Evolutionary conservation across 1,140 invertebrate genomes (phyloP).

Genomic region (Anastrepha obliqua): DNA sequence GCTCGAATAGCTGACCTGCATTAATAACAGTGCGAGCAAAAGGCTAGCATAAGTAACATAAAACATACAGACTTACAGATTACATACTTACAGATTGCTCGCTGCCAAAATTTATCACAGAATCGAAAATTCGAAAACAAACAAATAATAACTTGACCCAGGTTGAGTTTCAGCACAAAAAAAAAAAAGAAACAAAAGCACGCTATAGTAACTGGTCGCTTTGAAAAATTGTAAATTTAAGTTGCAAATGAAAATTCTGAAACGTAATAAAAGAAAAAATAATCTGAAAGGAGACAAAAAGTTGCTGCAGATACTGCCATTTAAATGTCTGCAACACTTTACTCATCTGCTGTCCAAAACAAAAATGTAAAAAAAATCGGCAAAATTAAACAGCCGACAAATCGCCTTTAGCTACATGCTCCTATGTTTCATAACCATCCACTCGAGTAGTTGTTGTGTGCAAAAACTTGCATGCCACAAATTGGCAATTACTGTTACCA

Average conservation of each 20-base stretch:
- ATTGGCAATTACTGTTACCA: slow-evolving; percentile 11
- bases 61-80: background rate
- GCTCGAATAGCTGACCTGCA: slow-evolving; percentile 19
- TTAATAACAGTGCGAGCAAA: background rate
- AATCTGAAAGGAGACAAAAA: no score
- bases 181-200: no score
- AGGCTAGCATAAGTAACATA: background rate
- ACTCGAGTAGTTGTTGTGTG: background rate
- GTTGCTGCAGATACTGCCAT: background rate
- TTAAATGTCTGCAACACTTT: slow-evolving; percentile 29
- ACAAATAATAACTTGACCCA: no score
- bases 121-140: no score
- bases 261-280: no score
- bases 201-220: no score
- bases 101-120: background rate
- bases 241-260: no score
- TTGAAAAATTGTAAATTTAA: no score
- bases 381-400: background rate
- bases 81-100: background rate
- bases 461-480: slow-evolving; percentile 43
- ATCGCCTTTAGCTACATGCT: background rate
- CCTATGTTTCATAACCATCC: background rate
- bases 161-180: no score
- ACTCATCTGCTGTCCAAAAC: background rate
- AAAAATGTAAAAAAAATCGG: background rate